These are phyloP conservation scores for Eurypyga helias DNA, from an alignment of 2,113 vertebrate species.

Conservation along the genomic window DNA sequence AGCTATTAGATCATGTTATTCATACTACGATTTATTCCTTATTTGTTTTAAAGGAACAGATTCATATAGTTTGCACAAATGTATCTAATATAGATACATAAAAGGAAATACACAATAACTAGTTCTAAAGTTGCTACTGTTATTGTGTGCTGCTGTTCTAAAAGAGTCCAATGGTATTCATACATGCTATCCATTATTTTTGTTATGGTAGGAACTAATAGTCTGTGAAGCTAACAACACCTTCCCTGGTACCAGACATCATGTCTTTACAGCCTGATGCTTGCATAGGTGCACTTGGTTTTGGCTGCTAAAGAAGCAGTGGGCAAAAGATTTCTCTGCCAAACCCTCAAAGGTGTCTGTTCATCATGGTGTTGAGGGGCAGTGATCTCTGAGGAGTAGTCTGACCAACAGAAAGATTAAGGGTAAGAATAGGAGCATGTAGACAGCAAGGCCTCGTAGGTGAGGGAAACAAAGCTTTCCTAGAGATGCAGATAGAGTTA, in stretches of 20 bases:
- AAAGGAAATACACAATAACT: not conserved
- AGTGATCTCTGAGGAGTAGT: not conserved
- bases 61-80: not conserved
- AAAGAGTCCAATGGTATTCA: not conserved
- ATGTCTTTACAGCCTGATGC: not conserved
- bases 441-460: not conserved
- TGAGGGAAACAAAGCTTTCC: not conserved
- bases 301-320: not conserved
- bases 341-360: not conserved
- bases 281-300: not conserved
- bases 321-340: not conserved
- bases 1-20: not conserved
- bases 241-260: not conserved
- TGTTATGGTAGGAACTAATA: not conserved
- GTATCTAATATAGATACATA: not conserved
- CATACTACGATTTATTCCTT: not conserved
- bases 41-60: not conserved
- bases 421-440: not conserved
- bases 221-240: not conserved
- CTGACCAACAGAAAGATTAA: not conserved
- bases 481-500: not conserved
- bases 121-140: not conserved
- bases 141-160: not conserved
- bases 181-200: not conserved
- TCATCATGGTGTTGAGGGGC: not conserved